These are phyloP conservation scores for Oxyscelio sp. DNA, from an alignment of 2,888 invertebrate species.

Conservation along the genomic window DNA sequence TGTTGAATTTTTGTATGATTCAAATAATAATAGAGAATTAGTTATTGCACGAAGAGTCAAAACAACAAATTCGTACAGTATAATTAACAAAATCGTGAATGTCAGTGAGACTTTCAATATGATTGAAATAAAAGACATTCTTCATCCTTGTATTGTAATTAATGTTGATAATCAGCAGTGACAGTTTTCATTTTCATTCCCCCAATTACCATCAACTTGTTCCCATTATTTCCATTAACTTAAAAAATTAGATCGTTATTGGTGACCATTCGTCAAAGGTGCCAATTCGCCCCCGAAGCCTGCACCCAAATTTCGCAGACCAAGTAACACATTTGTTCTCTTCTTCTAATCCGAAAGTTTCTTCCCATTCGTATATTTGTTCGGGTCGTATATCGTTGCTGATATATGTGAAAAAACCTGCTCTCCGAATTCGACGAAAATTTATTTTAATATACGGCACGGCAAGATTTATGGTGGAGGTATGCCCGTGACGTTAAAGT, in stretches of 20 bases:
- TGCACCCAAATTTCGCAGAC: slow-evolving; percentile 23
- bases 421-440: slow-evolving; percentile 52
- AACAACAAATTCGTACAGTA: no score
- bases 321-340: slow-evolving; percentile 41
- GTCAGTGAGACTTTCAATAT: no score
- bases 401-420: slow-evolving; percentile 56
- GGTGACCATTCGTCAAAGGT: neutral
- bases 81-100: no score
- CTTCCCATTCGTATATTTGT: slow-evolving; percentile 36
- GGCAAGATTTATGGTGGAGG: slow-evolving; percentile 40
- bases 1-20: no score
- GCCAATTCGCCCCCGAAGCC: slow-evolving; percentile 10
- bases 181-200: no score
- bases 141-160: no score
- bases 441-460: slow-evolving; percentile 57
- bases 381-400: slow-evolving; percentile 40
- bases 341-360: slow-evolving; percentile 52
- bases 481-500: slow-evolving; percentile 60
- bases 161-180: no score
- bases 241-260: slow-evolving; percentile 2
- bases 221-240: no score
- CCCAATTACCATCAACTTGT: no score
- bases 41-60: no score
- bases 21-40: no score
- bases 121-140: no score